These are phyloP conservation scores for Oryctolagus cuniculus DNA, from an alignment of 2,113 vertebrate genomes.

Conservation along the genomic window mOryCun1.1 NC_091439.1:54161001-54161500, in stretches of 20 bases:
- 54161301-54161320: not conserved
- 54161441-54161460: not conserved
- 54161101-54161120: not conserved
- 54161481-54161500: not conserved
- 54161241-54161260: not conserved
- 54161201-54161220: not conserved
- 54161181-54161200: not conserved
- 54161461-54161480: not conserved
- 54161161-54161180: not conserved
- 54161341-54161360: not conserved
- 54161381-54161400: not conserved
- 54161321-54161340: not conserved
- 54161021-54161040: not conserved
- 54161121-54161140: conserved; percentile 4
- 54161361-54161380: not conserved
- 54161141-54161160: not conserved
- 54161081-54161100: conserved; percentile 25
- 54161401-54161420: not conserved
- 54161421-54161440: not conserved
- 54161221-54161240: not conserved
- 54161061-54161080: not conserved
- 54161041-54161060: conserved; percentile 34
- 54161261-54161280: not conserved
- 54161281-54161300: not conserved
- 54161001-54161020: not conserved